These are phyloP conservation scores for Andrena fulva DNA, from an alignment of 2,888 invertebrate genomes.

Conservation along the genomic window DNA sequence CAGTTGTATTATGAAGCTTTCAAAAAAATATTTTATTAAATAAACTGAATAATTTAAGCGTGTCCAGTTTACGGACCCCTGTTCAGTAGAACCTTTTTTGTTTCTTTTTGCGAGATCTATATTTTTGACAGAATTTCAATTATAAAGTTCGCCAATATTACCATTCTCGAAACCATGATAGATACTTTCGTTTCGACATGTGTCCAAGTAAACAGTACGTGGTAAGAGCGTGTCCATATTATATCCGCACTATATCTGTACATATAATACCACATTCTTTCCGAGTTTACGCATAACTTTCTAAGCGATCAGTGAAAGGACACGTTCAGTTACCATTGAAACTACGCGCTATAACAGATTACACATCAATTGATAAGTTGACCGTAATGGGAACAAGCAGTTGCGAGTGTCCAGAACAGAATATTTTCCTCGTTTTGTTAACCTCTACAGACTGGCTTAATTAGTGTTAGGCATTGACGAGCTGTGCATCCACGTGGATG, in stretches of 20 bases:
- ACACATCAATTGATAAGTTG: constrained; percentile 43
- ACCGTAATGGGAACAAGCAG: constrained; percentile 2
- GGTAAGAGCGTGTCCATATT: neutral
- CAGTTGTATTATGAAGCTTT: too few relatives aligned
- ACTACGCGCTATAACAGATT: constrained; percentile 37
- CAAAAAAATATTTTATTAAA: too few relatives aligned
- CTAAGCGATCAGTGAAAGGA: constrained; percentile 62
- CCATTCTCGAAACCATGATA: neutral
- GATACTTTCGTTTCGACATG: constrained; percentile 22
- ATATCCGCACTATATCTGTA: constrained; percentile 42
- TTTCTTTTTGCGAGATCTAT: too few relatives aligned
- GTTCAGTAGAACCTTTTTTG: too few relatives aligned
- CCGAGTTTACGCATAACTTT: constrained; percentile 61
- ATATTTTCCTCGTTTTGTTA: constrained; percentile 34
- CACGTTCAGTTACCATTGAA: constrained; percentile 55
- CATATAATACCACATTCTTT: constrained; percentile 57
- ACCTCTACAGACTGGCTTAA: neutral
- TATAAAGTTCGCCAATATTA: neutral
- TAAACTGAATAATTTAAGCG: too few relatives aligned
- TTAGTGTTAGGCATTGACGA: too few relatives aligned
- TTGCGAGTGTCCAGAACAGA: constrained; percentile 12
- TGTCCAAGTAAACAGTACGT: constrained; percentile 25
- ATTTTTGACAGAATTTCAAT: too few relatives aligned
- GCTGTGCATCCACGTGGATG: too few relatives aligned
- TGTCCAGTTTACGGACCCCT: too few relatives aligned